Conservation (phyloP, 2,113 vertebrate species). For the Coryphaenoides rupestris region DNA sequence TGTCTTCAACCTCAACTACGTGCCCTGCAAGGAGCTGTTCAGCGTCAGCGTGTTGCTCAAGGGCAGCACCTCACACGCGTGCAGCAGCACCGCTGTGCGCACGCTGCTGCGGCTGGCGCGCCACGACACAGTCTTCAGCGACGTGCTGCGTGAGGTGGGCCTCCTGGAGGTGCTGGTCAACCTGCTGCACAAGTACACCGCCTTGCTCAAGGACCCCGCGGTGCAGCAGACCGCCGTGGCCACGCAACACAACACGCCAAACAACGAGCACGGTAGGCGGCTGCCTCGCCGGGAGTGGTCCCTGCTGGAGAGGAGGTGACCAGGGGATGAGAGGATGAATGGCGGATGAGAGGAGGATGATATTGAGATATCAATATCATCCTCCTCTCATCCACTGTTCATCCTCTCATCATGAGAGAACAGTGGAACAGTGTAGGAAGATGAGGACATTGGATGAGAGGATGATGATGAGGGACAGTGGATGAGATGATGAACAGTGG, state of each 20-base stretch:
- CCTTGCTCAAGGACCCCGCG: conserved; percentile 91
- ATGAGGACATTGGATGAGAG: too few relatives aligned
- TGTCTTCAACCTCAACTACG: conserved; percentile 95
- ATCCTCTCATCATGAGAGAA: not conserved
- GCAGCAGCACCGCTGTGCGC: conserved; percentile 87
- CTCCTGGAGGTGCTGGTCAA: conserved; percentile 97
- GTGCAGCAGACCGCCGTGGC: conserved; percentile 69
- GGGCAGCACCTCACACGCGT: conserved; percentile 85
- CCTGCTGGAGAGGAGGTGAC: too few relatives aligned
- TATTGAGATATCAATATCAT: too few relatives aligned
- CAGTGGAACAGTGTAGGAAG: too few relatives aligned
- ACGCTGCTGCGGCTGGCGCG: conserved; percentile 89
- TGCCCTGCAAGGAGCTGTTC: conserved; percentile 98
- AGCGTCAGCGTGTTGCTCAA: conserved; percentile 96
- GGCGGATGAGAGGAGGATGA: too few relatives aligned
- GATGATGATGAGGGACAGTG: too few relatives aligned
- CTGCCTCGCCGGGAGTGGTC: not conserved
- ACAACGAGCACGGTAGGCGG: conserved; percentile 85
- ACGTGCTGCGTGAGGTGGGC: conserved; percentile 96
- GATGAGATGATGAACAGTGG: too few relatives aligned
- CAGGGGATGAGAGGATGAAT: not conserved
- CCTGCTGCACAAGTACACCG: conserved; percentile 97
- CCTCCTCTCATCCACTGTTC: too few relatives aligned
- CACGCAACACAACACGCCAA: conserved; percentile 23
- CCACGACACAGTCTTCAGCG: conserved; percentile 93